Percentiles rank a stretch among this genome's conserved stretches.
phyloP scores from a whole-genome alignment of 2,113 vertebrate species.

The Astatoreochromis straeleni region DNA sequence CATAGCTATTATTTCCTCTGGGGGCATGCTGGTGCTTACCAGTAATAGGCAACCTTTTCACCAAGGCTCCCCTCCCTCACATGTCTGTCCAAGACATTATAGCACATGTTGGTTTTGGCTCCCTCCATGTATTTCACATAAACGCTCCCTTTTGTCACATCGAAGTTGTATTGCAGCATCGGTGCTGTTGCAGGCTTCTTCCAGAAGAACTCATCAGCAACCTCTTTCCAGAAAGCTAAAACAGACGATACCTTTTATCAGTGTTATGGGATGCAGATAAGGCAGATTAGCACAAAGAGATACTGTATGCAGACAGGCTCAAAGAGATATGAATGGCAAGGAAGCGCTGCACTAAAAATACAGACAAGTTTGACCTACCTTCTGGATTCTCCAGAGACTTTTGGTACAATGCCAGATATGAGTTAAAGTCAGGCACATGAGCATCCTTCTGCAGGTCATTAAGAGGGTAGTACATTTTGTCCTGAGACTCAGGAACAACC shows the following conservation, averaged over 20 bases:
- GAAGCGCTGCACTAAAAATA: neutral
- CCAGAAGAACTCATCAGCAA: constrained; percentile 75
- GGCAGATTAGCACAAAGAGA: neutral
- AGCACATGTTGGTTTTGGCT: constrained; percentile 79
- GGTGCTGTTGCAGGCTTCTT: constrained; percentile 67
- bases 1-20: neutral
- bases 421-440: constrained; percentile 71
- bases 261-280: neutral
- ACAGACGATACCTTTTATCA: neutral
- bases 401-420: constrained; percentile 69
- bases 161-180: constrained; percentile 76
- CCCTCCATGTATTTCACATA: constrained; percentile 78
- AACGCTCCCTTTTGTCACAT: constrained; percentile 71
- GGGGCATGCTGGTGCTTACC: constrained; percentile 60
- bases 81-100: constrained; percentile 77
- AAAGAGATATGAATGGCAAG: neutral
- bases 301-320: neutral
- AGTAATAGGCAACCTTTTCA: constrained; percentile 75
- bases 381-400: constrained; percentile 75
- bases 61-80: constrained; percentile 68
- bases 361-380: constrained; percentile 56
- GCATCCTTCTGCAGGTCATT: constrained; percentile 64
- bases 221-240: constrained; percentile 77
- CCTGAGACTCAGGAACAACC: constrained; percentile 63
- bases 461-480: constrained; percentile 63